Base-by-base conservation (phyloP, 2,797 vertebrate species). In the Helicolenus hilgendorfi region DNA sequence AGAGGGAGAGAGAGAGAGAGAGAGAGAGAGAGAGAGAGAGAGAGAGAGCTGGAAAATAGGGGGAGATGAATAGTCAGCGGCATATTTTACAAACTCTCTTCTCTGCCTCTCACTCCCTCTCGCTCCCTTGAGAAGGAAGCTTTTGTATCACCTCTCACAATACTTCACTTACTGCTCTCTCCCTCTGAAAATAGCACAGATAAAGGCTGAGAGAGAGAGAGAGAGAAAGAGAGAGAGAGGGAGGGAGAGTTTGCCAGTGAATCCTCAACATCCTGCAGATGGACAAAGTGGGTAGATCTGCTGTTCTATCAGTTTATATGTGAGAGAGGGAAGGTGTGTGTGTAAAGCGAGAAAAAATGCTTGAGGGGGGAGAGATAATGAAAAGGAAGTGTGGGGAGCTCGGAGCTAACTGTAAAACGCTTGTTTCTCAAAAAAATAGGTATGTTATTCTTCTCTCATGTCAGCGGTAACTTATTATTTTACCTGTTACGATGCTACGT, bases 81-180 rank as follows among this genome's bases (percentile, higher is more conserved):
- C 74, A 87, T 86, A 92, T 88, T 94, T 89, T 80, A 81, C 76
- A 68, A 86, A 81, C 68, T 69, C 41, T 75, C 58, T 75, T 26
- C 49, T 59, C 59, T 71, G 38, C 62, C 20, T 78, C 73, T 60
- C 72, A 63, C 77, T 83, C 89, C 84, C 78, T 62, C 73, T 60
- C 72, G 45, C 77, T 83, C 89, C 86, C 78, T 62, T 31, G 84
- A 88, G 87, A 86, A 49, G 58, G 59, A 89, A 76, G 79, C 81
- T 89, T 92, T 94, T 93, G 93, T 92, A 90, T 88, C 77, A 90
- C 79, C 82, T 89, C 87, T 81, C 70, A 88, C 81, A 93, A 89
- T 81, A 58, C 89, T 88, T 92, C 85, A 80, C 88, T 89, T 88
- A 89, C 68, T 81, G 87, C 81, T 67, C 29, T 81, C 68, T 81